A percentile compares a stretch with the other conserved stretches of the same genome.
Conservation (phyloP, 1,140 invertebrate genomes). For the Pogonus chalceus region DNA sequence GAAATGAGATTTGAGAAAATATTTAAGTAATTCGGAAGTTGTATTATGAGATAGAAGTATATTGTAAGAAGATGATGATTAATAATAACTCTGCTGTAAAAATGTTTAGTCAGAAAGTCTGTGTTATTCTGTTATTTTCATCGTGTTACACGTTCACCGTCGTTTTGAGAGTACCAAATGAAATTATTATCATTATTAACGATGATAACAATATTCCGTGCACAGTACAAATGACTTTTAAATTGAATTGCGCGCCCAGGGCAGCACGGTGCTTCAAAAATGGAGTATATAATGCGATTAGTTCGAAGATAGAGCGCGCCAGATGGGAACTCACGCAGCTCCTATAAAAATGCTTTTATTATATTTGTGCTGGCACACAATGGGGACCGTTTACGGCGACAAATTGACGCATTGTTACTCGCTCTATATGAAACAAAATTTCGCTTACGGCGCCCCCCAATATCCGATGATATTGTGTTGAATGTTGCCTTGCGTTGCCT, state of each 20-base stretch:
- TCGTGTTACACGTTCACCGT: no score
- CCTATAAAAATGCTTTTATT: slow-evolving; percentile 30
- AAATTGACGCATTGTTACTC: slow-evolving; percentile 34
- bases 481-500: no score
- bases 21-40: no score
- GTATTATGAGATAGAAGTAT: no score
- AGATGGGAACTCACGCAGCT: slow-evolving; percentile 24
- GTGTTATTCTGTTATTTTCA: no score
- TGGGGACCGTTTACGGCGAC: slow-evolving; percentile 26
- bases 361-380: slow-evolving; percentile 27
- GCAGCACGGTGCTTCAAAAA: slow-evolving; percentile 29
- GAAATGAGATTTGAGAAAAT: no score
- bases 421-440: no score
- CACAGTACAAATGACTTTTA: slow-evolving; percentile 35
- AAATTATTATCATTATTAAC: slow-evolving; percentile 35
- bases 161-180: slow-evolving; percentile 22
- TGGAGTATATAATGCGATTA: slow-evolving; percentile 34
- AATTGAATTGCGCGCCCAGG: slow-evolving; percentile 30
- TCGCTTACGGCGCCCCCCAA: no score
- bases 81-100: no score
- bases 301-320: slow-evolving; percentile 30
- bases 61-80: no score
- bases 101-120: no score
- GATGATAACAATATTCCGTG: slow-evolving; percentile 32
- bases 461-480: no score